Base-by-base conservation (phyloP, 1,140 invertebrate genomes). In the Musca domestica region DNA sequence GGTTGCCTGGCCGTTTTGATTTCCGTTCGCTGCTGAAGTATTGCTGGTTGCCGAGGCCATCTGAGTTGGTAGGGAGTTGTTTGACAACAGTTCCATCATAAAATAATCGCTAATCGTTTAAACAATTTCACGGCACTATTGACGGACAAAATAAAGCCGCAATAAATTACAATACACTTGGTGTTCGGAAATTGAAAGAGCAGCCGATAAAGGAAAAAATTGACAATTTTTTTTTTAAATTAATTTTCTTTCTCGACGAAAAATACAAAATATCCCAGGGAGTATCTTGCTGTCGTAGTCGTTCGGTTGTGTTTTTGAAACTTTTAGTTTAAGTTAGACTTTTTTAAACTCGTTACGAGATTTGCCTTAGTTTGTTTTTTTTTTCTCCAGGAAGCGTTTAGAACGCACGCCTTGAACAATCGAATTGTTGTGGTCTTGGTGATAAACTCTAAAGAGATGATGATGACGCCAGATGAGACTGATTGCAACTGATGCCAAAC, bases 61-160 rank as follows among this genome's bases (percentile, higher is more conserved):
- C 77, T 79, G 77, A 75, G 74, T 74, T 27, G 75, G 74, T 74
- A 79, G 9, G 9, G 46, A 70, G 73, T 76, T 79, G 77, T 77
- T 76, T 73, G 74, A 76, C 75, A 79, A 74, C 65, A 79, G 77
- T 74, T 79, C 77, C 77, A 79, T 79, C 74, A 79, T 79, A 79
- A 79, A 73, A 19, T 65, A 22, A 15, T 34, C n/a, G 34, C 23
- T 67, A 61, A 48, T 17, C 56, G 56, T 34, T 61, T 61, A 22
- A 61, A 41, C 14, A 30, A 61, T 19, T 17, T 17, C 34, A 61
- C 56, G 56, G 56, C 56, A 41, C 56, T 61, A 61, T 61, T 61
- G 56, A 61, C 27, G 56, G 56, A 41, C 56, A 61, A 61, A 61
- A 34, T 61, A 7, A 61, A 41, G 27, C 56, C 56, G 56, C 56